These are phyloP conservation scores for Cliona cf. orientalis DNA, from an alignment of 37 sponge, comb jelly and placozoan genomes.

Conservation along the genomic window DNA sequence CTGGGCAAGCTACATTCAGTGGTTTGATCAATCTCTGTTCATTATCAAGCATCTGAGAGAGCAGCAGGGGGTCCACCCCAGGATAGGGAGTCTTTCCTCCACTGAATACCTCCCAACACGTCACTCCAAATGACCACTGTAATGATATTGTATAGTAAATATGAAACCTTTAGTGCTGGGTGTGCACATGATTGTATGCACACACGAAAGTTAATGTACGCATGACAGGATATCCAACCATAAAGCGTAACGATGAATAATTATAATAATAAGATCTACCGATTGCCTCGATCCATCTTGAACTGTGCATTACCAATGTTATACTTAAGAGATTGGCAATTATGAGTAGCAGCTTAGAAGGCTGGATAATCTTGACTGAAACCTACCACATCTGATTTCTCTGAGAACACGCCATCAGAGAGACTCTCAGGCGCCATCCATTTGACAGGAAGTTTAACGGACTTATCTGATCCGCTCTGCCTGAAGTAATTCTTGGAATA, in stretches of 20 bases:
- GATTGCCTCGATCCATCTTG: too few species aligned
- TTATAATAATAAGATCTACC: too few species aligned
- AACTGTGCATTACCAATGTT: too few species aligned
- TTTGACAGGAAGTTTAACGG: conserved; percentile 18
- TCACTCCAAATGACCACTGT: conserved; percentile 50
- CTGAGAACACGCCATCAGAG: conserved; percentile 32
- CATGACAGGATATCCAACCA: too few species aligned
- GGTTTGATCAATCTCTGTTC: conserved; percentile 6
- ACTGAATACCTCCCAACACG: conserved; percentile 46
- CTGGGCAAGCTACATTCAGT: conserved; percentile 16
- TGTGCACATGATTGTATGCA: too few species aligned
- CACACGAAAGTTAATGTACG: too few species aligned
- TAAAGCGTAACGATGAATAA: too few species aligned
- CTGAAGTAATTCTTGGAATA: conserved; percentile 16
- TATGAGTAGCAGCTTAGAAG: too few species aligned
- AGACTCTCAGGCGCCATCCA: conserved; percentile 51
- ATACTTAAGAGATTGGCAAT: too few species aligned
- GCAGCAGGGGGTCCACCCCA: conserved; percentile 12
- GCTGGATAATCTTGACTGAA: too few species aligned
- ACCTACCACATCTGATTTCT: conserved; percentile 40
- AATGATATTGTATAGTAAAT: too few species aligned
- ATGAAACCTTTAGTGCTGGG: too few species aligned
- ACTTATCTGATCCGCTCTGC: conserved; percentile 1
- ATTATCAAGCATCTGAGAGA: conserved; percentile 8
- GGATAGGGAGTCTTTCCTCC: conserved; percentile 30